Evolutionary conservation across 2,888 invertebrate genomes (phyloP).

Genomic region (Agrochola litura): DNA sequence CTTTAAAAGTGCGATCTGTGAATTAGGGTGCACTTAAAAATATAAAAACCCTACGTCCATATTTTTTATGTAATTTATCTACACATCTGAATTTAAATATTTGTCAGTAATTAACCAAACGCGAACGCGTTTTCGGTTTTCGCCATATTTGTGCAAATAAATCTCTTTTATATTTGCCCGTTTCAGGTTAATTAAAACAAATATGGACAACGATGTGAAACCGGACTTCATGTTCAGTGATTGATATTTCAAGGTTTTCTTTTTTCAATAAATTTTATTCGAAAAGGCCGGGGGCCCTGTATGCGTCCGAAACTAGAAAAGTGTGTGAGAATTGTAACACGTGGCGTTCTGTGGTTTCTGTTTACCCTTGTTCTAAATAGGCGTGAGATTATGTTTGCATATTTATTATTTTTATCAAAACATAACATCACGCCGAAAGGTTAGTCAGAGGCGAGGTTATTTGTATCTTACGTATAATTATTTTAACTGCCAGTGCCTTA

Average conservation of each 20-base stretch:
- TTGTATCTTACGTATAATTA: neutral
- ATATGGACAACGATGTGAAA: conserved; percentile 14
- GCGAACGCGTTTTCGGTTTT: neutral
- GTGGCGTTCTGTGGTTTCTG: too few species aligned
- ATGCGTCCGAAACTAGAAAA: neutral
- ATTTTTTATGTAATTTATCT: neutral
- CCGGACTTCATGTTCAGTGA: conserved; percentile 1
- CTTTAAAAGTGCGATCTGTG: neutral
- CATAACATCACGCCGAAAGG: too few species aligned
- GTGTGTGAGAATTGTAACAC: neutral
- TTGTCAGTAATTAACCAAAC: conserved; percentile 13
- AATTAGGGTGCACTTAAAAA: neutral
- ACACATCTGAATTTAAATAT: neutral
- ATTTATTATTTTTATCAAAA: too few species aligned
- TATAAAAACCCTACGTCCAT: neutral
- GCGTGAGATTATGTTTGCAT: too few species aligned
- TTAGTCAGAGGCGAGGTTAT: too few species aligned
- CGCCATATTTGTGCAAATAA: conserved; percentile 16
- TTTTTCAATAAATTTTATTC: neutral
- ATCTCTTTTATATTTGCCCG: neutral
- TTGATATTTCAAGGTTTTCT: neutral
- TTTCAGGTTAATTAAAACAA: conserved; percentile 40
- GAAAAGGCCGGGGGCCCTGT: neutral
- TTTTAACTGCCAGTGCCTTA: neutral
- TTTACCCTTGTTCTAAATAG: too few species aligned